phyloP scores from a whole-genome alignment of 2,113 vertebrate species.

The Sapajus apella region DNA sequence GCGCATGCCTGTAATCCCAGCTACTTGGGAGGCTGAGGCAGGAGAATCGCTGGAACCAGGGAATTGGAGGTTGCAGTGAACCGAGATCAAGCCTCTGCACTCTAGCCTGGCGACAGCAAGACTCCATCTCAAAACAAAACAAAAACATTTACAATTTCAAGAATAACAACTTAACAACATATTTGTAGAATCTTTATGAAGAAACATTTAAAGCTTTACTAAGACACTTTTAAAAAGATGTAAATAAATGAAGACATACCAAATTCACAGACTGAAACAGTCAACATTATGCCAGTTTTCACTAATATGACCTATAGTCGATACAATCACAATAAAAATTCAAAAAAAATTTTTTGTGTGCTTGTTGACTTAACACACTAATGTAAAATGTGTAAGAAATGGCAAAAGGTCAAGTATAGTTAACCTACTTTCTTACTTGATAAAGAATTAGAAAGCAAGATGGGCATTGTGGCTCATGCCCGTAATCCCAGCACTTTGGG shows the following conservation, averaged over 20 bases:
- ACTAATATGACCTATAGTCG: background rate
- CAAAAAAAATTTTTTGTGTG: background rate
- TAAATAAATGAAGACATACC: background rate
- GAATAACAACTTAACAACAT: background rate
- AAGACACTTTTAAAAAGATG: background rate
- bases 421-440: background rate
- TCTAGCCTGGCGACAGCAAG: too few relatives aligned
- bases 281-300: background rate
- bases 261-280: slow-evolving; percentile 9
- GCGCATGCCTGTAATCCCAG: too few relatives aligned
- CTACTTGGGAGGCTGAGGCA: too few relatives aligned
- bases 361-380: slow-evolving; percentile 17
- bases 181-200: background rate
- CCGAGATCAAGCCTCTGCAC: too few relatives aligned
- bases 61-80: too few relatives aligned
- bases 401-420: background rate
- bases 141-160: background rate
- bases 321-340: slow-evolving; percentile 10
- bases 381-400: slow-evolving; percentile 5
- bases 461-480: too few relatives aligned
- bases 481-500: too few relatives aligned
- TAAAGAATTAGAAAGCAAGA: slow-evolving; percentile 20
- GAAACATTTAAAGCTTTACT: slow-evolving; percentile 2
- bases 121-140: too few relatives aligned
- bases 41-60: too few relatives aligned